phyloP scores from a whole-genome alignment of 2,888 invertebrate species.

The Ophonus ardosiacus region DNA sequence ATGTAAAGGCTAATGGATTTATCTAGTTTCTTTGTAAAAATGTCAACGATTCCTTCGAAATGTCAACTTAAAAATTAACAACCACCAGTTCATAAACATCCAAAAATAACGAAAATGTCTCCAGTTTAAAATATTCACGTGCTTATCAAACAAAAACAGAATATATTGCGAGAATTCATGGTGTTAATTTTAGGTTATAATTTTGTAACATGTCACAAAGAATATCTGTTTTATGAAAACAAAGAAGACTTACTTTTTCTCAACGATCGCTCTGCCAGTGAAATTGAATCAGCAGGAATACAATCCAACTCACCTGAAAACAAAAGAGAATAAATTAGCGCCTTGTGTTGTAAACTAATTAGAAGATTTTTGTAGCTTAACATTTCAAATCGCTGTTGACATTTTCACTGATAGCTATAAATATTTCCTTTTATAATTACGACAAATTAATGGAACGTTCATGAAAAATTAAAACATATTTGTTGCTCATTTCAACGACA shows the following conservation, averaged over 20 bases:
- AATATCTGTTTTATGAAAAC: conserved; percentile 39
- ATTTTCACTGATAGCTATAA: conserved; percentile 7
- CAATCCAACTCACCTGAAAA: conserved; percentile 57
- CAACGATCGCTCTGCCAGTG: conserved; percentile 28
- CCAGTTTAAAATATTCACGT: neutral
- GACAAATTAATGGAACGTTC: neutral
- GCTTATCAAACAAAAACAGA: conserved; percentile 3
- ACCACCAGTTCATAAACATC: neutral
- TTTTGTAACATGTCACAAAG: conserved; percentile 23
- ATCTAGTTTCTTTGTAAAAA: neutral
- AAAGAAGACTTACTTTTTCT: conserved; percentile 46
- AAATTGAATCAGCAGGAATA: conserved; percentile 58
- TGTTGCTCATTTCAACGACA: conserved; percentile 6
- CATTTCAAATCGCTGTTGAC: conserved; percentile 46
- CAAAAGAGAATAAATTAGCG: conserved; percentile 61
- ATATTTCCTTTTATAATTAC: neutral
- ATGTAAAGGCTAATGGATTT: neutral
- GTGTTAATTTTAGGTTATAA: neutral
- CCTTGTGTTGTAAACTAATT: conserved; percentile 47
- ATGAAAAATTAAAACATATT: neutral
- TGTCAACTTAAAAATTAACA: conserved; percentile 29
- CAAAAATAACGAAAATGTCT: neutral
- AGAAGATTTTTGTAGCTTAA: conserved; percentile 53
- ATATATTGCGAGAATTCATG: neutral
- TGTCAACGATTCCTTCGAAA: conserved; percentile 11